phyloP scores from a whole-genome alignment of 2,113 vertebrate genomes.

The Otis tarda region DNA sequence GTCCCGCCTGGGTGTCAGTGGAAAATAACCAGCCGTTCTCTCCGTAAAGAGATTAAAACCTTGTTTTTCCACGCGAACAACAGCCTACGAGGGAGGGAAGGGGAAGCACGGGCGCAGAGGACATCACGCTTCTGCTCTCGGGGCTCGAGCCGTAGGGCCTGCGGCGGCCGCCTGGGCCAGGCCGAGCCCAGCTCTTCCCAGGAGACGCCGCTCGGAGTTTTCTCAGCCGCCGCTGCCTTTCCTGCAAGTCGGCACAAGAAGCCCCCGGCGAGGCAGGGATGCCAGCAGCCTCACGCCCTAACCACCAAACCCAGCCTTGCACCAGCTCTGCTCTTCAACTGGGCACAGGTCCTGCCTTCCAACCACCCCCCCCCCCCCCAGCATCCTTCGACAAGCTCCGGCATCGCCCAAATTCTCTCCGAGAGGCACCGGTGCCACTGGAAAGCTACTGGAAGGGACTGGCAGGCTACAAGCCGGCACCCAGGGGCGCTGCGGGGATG shows the following conservation, averaged over 20 bases:
- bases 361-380: rapidly evolving
- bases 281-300: not conserved
- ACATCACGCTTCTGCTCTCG: not conserved
- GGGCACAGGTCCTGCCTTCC: not conserved
- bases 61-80: not conserved
- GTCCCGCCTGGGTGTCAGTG: not conserved
- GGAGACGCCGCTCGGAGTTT: not conserved
- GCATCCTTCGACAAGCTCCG: not conserved
- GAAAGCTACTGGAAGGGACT: not conserved
- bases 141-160: not conserved
- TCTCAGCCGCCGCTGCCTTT: not conserved
- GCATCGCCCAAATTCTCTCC: not conserved
- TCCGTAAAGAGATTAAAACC: not conserved
- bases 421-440: not conserved
- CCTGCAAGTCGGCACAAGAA: not conserved
- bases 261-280: not conserved
- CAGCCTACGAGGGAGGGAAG: not conserved
- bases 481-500: not conserved
- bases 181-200: not conserved
- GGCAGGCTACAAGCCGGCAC: not conserved
- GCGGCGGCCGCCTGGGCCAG: rapidly evolving
- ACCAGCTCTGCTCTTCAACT: not conserved
- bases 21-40: conserved; percentile 12
- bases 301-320: not conserved
- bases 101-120: not conserved